Percentiles rank a stretch among this genome's conserved stretches.
These are phyloP conservation scores for Synaphobranchus kaupii DNA, from an alignment of 2,797 vertebrate species.

Conservation along the genomic window DNA sequence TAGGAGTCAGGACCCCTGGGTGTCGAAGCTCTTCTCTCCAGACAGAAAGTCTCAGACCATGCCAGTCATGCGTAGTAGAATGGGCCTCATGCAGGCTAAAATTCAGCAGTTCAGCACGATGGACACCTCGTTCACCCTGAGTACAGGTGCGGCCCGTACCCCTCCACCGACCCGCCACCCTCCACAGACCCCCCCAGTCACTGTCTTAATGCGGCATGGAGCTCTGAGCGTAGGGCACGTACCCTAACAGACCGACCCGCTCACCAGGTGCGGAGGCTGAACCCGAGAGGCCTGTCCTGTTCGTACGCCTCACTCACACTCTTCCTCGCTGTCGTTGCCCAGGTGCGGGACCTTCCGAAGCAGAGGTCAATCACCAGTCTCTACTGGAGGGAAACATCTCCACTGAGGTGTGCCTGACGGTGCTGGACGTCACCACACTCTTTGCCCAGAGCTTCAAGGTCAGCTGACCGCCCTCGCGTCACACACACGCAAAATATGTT, in stretches of 20 bases:
- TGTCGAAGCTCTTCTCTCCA: slow-evolving; percentile 79
- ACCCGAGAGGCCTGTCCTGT: background rate
- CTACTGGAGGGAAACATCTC: slow-evolving; percentile 91
- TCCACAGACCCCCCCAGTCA: background rate
- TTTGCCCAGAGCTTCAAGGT: slow-evolving; percentile 96
- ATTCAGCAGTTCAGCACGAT: slow-evolving; percentile 88
- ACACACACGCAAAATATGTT: background rate
- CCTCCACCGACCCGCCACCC: background rate
- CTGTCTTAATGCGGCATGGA: too few species aligned
- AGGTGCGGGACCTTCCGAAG: slow-evolving; percentile 85
- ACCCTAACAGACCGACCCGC: too few species aligned
- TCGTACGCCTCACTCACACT: slow-evolving; percentile 1
- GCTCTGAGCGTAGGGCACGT: too few species aligned
- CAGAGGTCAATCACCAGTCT: slow-evolving; percentile 89
- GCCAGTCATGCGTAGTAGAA: slow-evolving; percentile 85
- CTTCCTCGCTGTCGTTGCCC: slow-evolving; percentile 15
- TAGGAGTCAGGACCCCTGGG: slow-evolving; percentile 83
- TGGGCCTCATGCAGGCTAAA: slow-evolving; percentile 82
- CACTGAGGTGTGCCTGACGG: slow-evolving; percentile 86
- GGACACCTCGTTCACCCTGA: slow-evolving; percentile 91
- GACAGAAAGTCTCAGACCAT: slow-evolving; percentile 95
- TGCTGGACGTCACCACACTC: slow-evolving; percentile 88
- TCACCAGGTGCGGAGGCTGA: too few species aligned
- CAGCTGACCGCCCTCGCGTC: slow-evolving; percentile 38
- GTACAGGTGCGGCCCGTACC: slow-evolving; percentile 76